Evolutionary conservation across 2,888 invertebrate species (phyloP), one percentile per base, ranked within the genome.

Genomic region (Drosophila meridionalis): DNA sequence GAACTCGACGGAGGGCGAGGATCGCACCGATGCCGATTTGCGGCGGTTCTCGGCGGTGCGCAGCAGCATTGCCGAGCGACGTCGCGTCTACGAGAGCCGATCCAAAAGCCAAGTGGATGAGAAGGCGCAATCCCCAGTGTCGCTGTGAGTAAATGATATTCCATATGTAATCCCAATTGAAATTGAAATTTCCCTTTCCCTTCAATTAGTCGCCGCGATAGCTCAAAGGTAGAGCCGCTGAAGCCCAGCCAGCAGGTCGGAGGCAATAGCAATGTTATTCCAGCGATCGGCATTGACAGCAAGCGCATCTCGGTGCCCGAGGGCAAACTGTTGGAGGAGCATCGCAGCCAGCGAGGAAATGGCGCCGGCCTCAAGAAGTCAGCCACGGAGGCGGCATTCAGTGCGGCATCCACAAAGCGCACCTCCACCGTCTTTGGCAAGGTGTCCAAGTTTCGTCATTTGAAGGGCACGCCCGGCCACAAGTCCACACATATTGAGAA

Each of bases 401-500:
- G 87, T 66, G 30, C 90, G 30, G 94, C 96, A 4, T 95, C 96
- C 1, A 96, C 97, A 0, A 97, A 97, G 89, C 94, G 97, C 82
- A 97, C 97, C 0, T 97, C 97, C 0, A 97, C 97, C 12, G 97
- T 97, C 2, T 97, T 97, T 90, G 97, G 97, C 28, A 95, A 96
- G 87, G 97, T 97, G 43, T 98, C 98, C 0, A 99, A 99, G 93
- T 99, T 98, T 93, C 95, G 98, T 1, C 98, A 98, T 91, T 93
- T 99, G 87, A 98, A 98, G 92, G 98, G 98, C 40, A 97, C 97
- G 5, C 96, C 97, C 0, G 96, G 96, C 0, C 98, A 98, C 93
- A 98, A 98, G 93, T 97, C 97, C 30, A 96, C 96, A 2, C 98
- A 98, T 89, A 97, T 98, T 79, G 98, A 98, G 91, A 99, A 99